Evolutionary conservation across 2,888 invertebrate genomes (phyloP), one percentile per base, ranked within the genome.

Genomic region (Epistrophe grossulariae): DNA sequence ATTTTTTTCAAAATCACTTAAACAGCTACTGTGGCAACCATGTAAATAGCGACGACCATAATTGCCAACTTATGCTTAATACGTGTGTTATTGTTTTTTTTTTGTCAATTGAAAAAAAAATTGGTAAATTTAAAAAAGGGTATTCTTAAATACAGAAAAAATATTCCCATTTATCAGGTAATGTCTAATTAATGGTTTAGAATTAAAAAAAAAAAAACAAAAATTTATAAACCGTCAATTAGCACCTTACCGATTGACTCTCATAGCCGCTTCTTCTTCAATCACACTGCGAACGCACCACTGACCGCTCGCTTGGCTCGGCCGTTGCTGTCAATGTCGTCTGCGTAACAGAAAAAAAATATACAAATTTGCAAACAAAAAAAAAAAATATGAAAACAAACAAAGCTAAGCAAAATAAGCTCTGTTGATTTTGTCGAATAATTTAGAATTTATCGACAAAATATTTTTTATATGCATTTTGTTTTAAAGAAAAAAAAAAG

Each of bases 231-330:
- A 85, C 85, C 81, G 70, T 85, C 81, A 85, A 85, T 85, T 85
- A 85, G 81, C 19, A 73, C 62, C 48, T 71, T 82, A 79, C 87
- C 82, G 68, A 82, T 71, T 87, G 87, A 87, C 87, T 87, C 87
- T 87, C 87, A 87, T 87, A 83, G 87, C 87, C 87, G 79, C 87
- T 87, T 87, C 87, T 87, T 87, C 87, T 87, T 87, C 87, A 87
- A 87, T 87, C 87, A 87, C 87, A 79, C 87, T 87, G 87, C 79
- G 83, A 87, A 82, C 79, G 87, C 87, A 87, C 87, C 87, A 87
- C 87, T 87, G 87, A 87, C 87, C 87, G 87, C 87, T 87, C 87
- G 87, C 87, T 87, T 87, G 87, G 82, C 79, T 87, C 87, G 87
- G 87, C 87, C 87, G 87, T 87, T 87, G 87, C 74, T 87, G 87